phyloP scores from a whole-genome alignment of 2,797 vertebrate species.

The Pelobates cultripes region DNA sequence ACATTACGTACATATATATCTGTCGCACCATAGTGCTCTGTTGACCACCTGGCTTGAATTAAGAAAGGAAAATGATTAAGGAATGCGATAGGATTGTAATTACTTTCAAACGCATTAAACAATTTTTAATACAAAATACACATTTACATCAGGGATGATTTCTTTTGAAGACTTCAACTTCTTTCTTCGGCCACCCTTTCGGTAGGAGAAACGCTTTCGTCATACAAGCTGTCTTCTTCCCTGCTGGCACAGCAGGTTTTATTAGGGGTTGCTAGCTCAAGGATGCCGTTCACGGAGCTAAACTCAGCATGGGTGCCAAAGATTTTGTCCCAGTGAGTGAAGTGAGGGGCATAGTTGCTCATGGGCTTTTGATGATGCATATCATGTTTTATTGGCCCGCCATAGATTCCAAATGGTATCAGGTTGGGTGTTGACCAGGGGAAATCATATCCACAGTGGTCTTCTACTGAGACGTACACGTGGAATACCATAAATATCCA shows the following conservation, averaged over 20 bases:
- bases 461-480: slow-evolving; percentile 79
- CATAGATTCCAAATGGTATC: slow-evolving; percentile 73
- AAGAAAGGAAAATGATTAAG: not conserved
- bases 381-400: slow-evolving; percentile 75
- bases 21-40: too few species aligned
- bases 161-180: not conserved
- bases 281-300: slow-evolving; percentile 33
- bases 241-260: slow-evolving; percentile 51
- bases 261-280: slow-evolving; percentile 24
- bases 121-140: not conserved
- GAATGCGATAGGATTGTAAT: not conserved
- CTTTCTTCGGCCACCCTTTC: slow-evolving; percentile 48
- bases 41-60: too few species aligned
- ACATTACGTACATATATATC: too few species aligned
- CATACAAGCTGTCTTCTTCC: slow-evolving; percentile 42
- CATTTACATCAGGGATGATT: not conserved
- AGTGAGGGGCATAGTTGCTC: slow-evolving; percentile 77
- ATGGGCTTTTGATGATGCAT: slow-evolving; percentile 76
- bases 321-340: slow-evolving; percentile 77
- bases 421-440: slow-evolving; percentile 72
- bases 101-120: not conserved
- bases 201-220: slow-evolving; percentile 47
- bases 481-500: slow-evolving; percentile 73
- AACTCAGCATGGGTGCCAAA: slow-evolving; percentile 67
- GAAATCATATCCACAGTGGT: slow-evolving; percentile 78